These are phyloP conservation scores for Rallus limicola DNA, from an alignment of 2,113 vertebrate species.

Conservation along the genomic window DNA sequence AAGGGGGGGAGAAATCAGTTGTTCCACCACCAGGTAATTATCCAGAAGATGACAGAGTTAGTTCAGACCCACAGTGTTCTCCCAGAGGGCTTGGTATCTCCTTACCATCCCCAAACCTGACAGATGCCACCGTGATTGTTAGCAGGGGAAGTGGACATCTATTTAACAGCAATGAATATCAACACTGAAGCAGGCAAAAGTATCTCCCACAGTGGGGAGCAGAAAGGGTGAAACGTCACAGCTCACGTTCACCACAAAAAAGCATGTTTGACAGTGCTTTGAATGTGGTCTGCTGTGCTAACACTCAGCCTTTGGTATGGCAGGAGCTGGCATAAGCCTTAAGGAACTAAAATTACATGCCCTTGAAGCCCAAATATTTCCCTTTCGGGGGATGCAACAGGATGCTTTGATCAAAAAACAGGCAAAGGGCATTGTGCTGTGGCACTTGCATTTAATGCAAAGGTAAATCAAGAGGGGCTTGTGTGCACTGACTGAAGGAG, in stretches of 20 bases:
- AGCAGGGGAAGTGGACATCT: neutral
- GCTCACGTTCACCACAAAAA: neutral
- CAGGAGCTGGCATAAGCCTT: neutral
- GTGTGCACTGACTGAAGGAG: neutral
- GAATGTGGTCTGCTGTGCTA: neutral
- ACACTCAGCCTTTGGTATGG: neutral
- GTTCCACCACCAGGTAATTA: constrained; percentile 76
- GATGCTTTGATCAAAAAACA: neutral
- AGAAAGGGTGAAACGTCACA: neutral
- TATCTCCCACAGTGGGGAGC: neutral
- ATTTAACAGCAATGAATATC: neutral
- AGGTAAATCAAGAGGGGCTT: neutral
- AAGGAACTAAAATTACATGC: neutral
- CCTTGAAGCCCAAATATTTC: neutral
- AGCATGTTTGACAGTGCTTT: neutral
- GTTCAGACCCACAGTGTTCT: constrained; percentile 2
- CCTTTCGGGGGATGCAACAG: neutral
- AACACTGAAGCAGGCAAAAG: constrained; percentile 65
- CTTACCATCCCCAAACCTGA: constrained; percentile 39
- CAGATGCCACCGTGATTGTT: constrained; percentile 5
- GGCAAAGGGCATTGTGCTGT: neutral
- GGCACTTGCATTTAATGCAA: neutral
- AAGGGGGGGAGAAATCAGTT: constrained; percentile 47
- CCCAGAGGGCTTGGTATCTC: neutral
- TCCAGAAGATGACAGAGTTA: constrained; percentile 55